Base-by-base conservation (phyloP, 2,797 vertebrate species). In the Semaprochilodus insignis region DNA sequence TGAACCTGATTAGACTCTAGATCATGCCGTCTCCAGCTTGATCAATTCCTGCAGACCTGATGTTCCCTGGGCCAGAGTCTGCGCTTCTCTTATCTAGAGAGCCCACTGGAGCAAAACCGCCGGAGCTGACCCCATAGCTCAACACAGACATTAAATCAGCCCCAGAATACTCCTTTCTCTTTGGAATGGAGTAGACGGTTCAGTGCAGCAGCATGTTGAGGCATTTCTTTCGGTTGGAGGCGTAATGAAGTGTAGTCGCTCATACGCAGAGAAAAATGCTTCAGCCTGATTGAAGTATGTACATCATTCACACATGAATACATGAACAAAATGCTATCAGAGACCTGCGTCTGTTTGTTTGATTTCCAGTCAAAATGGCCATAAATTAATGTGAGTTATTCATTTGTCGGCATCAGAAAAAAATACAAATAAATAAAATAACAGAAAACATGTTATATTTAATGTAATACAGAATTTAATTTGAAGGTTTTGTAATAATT, bases 1-100 rank as follows among this genome's bases (percentile, higher is more conserved):
- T 84, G 81, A 88, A 86, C 86, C 70, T 93, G 93, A 94, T 89
- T 88, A 93, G 91, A 91, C 92, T 90, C 89, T 93, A 92, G 91
- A 93, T 94, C 92, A 93, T 92, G 93, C 90, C 88, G 88, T 82
- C 88, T 86, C 69, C 84, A 75, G 83, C 83, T 87, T 77, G 89
- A 93, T 94, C 92, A 92, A 92, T 92, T 89, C 55, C 67, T 76
- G 48, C 36, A 83, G 82, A 82, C 84, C 83, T 83, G 62, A 85
- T 90, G 78, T 86, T 86, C 80, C 80, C 57, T 66, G 73, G 65
- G 77, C 81, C 77, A 80, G 82, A 82, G 71, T 63, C 74, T 77
- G 77, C 78, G 76, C 88, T 77, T 77, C 74, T 86, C 89, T 93
- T 91, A 91, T 92, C 89, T 90, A 87, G 85, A 83, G 81, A 14